phyloP scores from a whole-genome alignment of 2,888 invertebrate species.

The Chorisops tibialis region DNA sequence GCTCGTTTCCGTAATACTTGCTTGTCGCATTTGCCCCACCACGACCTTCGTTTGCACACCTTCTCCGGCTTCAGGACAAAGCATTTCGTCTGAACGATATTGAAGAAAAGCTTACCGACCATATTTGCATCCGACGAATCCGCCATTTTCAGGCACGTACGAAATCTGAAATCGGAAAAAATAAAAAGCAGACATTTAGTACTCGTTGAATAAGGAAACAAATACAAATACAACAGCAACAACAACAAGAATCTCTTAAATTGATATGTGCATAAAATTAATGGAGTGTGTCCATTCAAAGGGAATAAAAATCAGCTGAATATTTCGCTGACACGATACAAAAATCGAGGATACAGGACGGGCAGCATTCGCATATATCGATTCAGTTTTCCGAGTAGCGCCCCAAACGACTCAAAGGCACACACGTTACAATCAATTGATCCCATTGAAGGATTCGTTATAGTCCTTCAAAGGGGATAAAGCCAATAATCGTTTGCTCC shows the following conservation, averaged over 20 bases:
- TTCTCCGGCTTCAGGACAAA: conserved; percentile 79
- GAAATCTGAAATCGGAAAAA: conserved; percentile 70
- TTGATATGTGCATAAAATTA: conserved; percentile 8
- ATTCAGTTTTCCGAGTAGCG: not conserved
- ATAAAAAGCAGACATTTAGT: not conserved
- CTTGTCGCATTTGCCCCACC: conserved; percentile 79
- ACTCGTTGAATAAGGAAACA: not conserved
- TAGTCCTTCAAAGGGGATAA: conserved; percentile 29
- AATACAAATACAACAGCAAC: not conserved
- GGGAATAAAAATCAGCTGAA: not conserved
- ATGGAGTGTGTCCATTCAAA: conserved; percentile 3
- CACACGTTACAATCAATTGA: conserved; percentile 29
- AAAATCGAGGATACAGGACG: not conserved
- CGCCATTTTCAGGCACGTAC: conserved; percentile 86
- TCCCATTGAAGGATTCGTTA: conserved; percentile 31
- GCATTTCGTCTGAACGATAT: conserved; percentile 91
- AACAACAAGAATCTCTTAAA: not conserved
- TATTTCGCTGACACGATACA: not conserved
- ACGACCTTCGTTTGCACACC: conserved; percentile 70
- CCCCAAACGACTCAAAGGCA: conserved; percentile 16
- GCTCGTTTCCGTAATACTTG: conserved; percentile 68
- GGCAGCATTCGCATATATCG: not conserved
- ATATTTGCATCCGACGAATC: conserved; percentile 82
- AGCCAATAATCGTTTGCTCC: conserved; percentile 29
- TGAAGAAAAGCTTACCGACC: conserved; percentile 92